Conservation (phyloP, 2,797 vertebrate genomes). For the Lates japonicus region DNA sequence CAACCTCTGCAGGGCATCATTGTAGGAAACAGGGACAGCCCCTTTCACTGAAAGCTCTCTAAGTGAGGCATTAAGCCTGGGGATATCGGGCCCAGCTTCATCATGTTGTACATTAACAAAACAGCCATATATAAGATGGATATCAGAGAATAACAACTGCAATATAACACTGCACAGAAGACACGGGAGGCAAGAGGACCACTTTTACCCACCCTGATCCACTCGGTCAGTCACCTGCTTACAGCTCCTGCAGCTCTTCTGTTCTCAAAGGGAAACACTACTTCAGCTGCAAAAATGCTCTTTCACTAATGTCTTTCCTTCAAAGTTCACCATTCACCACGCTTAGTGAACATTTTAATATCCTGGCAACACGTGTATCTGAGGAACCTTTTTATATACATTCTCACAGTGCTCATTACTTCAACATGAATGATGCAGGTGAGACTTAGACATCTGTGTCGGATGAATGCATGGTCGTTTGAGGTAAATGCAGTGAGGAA, state of each 20-base stretch:
- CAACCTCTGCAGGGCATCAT: constrained; percentile 50
- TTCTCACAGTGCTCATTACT: background rate
- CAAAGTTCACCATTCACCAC: background rate
- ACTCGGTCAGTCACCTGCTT: constrained; percentile 43
- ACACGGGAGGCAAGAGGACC: constrained; percentile 23
- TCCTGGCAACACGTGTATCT: constrained; percentile 6
- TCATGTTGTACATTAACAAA: constrained; percentile 46
- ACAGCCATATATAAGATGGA: constrained; percentile 24
- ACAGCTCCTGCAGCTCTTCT: constrained; percentile 36
- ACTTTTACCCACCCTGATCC: constrained; percentile 9
- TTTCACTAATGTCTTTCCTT: constrained; percentile 1
- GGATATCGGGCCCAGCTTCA: constrained; percentile 29
- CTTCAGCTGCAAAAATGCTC: constrained; percentile 11
- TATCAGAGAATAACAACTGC: constrained; percentile 23
- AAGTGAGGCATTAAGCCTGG: constrained; percentile 33
- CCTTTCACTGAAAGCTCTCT: constrained; percentile 55
- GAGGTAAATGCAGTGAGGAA: background rate
- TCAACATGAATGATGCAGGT: background rate
- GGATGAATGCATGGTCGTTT: background rate
- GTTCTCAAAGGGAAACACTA: constrained; percentile 1
- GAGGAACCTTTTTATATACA: background rate
- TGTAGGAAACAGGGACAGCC: constrained; percentile 45
- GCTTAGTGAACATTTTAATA: background rate
- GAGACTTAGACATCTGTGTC: background rate
- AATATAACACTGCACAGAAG: constrained; percentile 15